Conservation (phyloP, 2,888 invertebrate genomes). For the Belgica antarctica region DNA sequence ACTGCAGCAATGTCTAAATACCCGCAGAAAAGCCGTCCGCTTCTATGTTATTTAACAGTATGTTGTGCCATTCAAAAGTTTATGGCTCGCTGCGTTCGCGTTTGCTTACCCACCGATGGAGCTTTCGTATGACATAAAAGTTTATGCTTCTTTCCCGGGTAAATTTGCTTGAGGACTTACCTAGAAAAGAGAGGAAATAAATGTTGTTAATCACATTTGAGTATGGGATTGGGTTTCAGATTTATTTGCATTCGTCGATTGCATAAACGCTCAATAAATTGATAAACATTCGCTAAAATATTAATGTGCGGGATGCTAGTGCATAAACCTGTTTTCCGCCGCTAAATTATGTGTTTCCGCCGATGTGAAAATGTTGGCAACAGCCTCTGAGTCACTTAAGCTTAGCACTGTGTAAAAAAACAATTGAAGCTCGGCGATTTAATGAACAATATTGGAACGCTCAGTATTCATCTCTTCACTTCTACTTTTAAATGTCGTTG, state of each 20-base stretch:
- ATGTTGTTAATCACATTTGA: neutral
- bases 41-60: neutral
- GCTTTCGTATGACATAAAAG: neutral
- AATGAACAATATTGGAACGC: no score
- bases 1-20: neutral
- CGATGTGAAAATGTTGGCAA: neutral
- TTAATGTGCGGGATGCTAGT: neutral
- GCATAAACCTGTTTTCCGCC: neutral
- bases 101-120: neutral
- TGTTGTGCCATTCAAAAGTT: neutral
- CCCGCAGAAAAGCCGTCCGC: neutral
- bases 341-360: neutral
- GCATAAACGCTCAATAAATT: neutral
- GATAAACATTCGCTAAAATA: neutral
- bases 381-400: neutral
- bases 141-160: neutral
- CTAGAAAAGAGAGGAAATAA: neutral
- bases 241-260: neutral
- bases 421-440: no score
- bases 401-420: no score
- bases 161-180: slow-evolving; percentile 1
- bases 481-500: slow-evolving; percentile 3
- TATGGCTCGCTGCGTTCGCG: neutral
- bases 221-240: neutral
- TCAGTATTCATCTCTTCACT: neutral